phyloP scores from a whole-genome alignment of 2,113 vertebrate species.

The Sceloporus tristichus region DNA sequence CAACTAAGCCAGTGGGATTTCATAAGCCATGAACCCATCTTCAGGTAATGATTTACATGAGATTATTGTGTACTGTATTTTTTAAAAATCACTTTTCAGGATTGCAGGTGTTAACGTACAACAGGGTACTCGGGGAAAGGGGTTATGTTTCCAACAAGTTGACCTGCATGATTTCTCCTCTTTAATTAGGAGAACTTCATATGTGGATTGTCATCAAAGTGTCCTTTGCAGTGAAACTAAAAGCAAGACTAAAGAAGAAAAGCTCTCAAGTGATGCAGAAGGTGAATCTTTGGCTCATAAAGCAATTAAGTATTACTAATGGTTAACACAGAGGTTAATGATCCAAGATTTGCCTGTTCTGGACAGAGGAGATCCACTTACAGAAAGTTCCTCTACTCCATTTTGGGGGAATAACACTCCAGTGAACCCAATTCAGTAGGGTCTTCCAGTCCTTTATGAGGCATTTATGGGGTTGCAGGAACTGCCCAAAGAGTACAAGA shows the following conservation, averaged over 20 bases:
- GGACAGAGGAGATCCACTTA: no score
- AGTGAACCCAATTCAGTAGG: no score
- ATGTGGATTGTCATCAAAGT: rapidly evolving
- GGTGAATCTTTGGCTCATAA: constrained; percentile 46
- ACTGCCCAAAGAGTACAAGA: no score
- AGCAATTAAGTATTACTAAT: neutral
- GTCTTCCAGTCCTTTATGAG: no score
- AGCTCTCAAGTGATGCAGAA: neutral
- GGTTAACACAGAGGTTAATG: neutral
- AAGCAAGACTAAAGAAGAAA: neutral
- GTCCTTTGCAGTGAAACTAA: constrained; percentile 4
- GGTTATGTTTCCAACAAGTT: neutral
- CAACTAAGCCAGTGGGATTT: neutral
- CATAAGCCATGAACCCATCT: no score
- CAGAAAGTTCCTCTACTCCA: no score
- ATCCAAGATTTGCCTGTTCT: neutral
- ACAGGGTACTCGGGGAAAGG: no score
- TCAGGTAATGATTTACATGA: neutral
- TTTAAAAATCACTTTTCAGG: neutral
- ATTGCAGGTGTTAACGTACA: no score
- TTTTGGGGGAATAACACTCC: neutral
- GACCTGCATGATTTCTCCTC: no score
- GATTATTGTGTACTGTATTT: neutral
- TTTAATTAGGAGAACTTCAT: constrained; percentile 40
- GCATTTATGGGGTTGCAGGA: no score